phyloP scores from a whole-genome alignment of 2,888 invertebrate species.

The Celastrina argiolus region DNA sequence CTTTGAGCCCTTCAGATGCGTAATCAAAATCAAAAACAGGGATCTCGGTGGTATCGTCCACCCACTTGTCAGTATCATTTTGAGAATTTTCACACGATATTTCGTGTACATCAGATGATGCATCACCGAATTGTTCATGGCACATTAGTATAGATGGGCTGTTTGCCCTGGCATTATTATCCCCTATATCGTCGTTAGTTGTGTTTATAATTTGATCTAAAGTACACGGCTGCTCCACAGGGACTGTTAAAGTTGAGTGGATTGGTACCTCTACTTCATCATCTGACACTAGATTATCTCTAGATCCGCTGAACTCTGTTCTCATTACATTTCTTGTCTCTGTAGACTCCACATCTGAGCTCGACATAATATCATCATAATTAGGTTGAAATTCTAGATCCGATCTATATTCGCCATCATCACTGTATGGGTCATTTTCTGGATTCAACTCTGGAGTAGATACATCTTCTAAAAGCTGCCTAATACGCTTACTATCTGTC shows the following conservation, averaged over 20 bases:
- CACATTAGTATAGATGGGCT: no score
- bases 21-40: constrained; percentile 27
- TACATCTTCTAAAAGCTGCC: constrained; percentile 22
- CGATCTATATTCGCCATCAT: constrained; percentile 29
- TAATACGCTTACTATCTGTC: constrained; percentile 22
- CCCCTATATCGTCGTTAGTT: constrained; percentile 3
- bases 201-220: background rate
- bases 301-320: constrained; percentile 12
- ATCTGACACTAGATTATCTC: constrained; percentile 14
- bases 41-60: constrained; percentile 22
- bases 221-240: background rate
- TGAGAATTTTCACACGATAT: constrained; percentile 22
- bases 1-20: constrained; percentile 25
- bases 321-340: constrained; percentile 20
- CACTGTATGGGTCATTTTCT: constrained; percentile 28
- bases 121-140: no score
- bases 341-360: constrained; percentile 23
- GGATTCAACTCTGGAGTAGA: constrained; percentile 25
- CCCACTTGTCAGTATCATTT: constrained; percentile 26
- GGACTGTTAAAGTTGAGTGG: constrained; percentile 14
- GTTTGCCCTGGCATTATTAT: no score
- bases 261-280: constrained; percentile 10
- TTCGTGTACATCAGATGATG: constrained; percentile 11
- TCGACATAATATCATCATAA: constrained; percentile 27
- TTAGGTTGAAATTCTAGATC: constrained; percentile 27